Conservation (phyloP, 2,113 vertebrate genomes). For the Aegithalos caudatus region DNA sequence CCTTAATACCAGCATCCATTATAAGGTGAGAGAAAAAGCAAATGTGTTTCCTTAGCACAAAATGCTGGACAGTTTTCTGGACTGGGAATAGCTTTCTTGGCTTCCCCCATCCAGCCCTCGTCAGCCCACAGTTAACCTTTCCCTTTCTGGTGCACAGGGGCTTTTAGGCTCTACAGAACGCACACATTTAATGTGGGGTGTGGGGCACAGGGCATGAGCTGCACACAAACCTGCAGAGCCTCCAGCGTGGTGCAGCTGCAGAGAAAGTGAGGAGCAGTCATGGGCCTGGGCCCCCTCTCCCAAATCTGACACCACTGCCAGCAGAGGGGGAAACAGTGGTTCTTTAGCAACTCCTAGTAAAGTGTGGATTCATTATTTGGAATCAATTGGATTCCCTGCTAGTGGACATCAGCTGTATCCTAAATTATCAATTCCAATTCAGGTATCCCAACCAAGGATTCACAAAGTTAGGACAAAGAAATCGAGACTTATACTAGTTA, state of each 20-base stretch:
- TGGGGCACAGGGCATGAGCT: neutral
- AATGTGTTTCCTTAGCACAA: neutral
- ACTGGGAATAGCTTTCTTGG: neutral
- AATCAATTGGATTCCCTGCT: neutral
- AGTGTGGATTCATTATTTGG: neutral
- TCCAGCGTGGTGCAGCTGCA: neutral
- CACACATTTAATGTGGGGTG: accelerated
- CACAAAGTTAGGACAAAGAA: neutral
- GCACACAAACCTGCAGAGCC: neutral
- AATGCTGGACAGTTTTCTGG: neutral
- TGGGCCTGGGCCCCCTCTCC: neutral
- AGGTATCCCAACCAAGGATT: neutral
- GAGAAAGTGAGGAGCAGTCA: neutral
- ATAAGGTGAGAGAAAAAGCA: neutral
- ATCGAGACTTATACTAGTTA: neutral
- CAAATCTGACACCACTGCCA: neutral
- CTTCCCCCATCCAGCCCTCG: neutral
- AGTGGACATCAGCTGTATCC: neutral
- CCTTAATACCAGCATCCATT: neutral
- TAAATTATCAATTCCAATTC: neutral
- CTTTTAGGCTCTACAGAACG: neutral
- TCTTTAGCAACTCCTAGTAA: neutral
- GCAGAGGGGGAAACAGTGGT: accelerated
- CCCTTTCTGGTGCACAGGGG: neutral
- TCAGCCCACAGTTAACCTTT: neutral